Evolutionary conservation across 2,888 invertebrate species (phyloP).

Genomic region (Diplolepis rosae): DNA sequence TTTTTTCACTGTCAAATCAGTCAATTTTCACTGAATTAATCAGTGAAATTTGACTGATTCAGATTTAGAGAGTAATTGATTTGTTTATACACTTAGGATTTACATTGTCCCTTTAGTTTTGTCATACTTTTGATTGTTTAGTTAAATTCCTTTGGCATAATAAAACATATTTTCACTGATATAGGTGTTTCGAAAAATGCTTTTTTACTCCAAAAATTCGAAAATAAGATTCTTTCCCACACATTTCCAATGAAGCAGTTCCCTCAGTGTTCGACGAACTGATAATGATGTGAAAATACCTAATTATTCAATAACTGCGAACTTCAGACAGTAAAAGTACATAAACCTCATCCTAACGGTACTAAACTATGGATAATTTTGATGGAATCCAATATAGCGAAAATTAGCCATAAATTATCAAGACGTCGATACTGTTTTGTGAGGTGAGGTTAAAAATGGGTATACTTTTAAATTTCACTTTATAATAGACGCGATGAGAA

Average conservation of each 20-base stretch:
- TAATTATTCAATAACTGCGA: constrained; percentile 5
- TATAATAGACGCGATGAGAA: background rate
- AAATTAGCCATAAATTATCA: constrained; percentile 15
- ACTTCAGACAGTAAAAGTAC: constrained; percentile 6
- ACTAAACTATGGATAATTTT: background rate
- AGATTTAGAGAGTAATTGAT: too few relatives aligned
- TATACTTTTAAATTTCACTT: background rate
- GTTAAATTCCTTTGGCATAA: too few relatives aligned
- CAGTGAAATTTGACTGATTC: too few relatives aligned
- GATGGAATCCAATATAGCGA: background rate
- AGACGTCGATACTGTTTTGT: background rate
- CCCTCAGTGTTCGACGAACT: too few relatives aligned
- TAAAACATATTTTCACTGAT: too few relatives aligned
- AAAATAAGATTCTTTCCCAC: background rate
- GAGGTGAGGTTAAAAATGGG: background rate
- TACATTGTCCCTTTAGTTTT: too few relatives aligned
- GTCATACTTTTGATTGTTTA: too few relatives aligned
- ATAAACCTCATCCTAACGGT: constrained; percentile 15
- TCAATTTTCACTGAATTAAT: too few relatives aligned
- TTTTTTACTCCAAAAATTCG: background rate
- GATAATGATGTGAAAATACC: background rate
- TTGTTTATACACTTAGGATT: too few relatives aligned
- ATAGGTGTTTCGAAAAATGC: too few relatives aligned
- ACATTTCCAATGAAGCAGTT: too few relatives aligned
- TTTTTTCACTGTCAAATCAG: too few relatives aligned